Evolutionary conservation across 2,888 invertebrate genomes (phyloP).

Genomic region (Polydrusus tereticollis): DNA sequence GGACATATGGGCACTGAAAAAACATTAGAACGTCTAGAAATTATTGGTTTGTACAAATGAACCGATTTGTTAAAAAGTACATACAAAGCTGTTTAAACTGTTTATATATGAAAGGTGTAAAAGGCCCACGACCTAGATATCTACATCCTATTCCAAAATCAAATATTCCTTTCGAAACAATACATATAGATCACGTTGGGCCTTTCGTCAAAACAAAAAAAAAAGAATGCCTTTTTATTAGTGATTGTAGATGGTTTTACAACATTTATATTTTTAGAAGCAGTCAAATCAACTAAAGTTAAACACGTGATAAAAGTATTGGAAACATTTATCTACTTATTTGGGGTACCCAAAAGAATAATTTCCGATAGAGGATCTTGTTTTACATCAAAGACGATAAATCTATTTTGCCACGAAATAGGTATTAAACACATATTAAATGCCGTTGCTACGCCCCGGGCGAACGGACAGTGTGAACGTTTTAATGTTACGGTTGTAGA

Average conservation of each 20-base stretch:
- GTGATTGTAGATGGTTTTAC: conserved; percentile 18
- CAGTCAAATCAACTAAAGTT: not conserved
- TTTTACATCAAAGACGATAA: too few species aligned
- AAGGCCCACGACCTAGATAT: not conserved
- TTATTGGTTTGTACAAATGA: conserved; percentile 25
- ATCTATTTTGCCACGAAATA: too few species aligned
- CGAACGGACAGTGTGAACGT: too few species aligned
- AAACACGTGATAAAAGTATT: not conserved
- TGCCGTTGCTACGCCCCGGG: too few species aligned
- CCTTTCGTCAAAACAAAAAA: conserved; percentile 6
- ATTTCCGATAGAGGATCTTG: too few species aligned
- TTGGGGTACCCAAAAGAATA: too few species aligned
- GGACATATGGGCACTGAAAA: conserved; percentile 17
- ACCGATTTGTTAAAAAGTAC: too few species aligned
- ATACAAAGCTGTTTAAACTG: too few species aligned
- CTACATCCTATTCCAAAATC: conserved; percentile 11
- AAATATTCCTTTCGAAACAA: not conserved
- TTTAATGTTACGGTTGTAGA: too few species aligned
- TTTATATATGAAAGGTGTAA: too few species aligned
- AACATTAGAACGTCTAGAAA: conserved; percentile 8
- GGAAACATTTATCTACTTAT: not conserved
- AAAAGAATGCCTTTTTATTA: not conserved
- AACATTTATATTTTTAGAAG: not conserved
- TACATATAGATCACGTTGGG: conserved; percentile 11
- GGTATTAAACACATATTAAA: too few species aligned